A percentile compares a stretch with the other conserved stretches of the same genome.
These are phyloP conservation scores for Salvelinus alpinus DNA, from an alignment of 2,113 vertebrate species.

Conservation along the genomic window DNA sequence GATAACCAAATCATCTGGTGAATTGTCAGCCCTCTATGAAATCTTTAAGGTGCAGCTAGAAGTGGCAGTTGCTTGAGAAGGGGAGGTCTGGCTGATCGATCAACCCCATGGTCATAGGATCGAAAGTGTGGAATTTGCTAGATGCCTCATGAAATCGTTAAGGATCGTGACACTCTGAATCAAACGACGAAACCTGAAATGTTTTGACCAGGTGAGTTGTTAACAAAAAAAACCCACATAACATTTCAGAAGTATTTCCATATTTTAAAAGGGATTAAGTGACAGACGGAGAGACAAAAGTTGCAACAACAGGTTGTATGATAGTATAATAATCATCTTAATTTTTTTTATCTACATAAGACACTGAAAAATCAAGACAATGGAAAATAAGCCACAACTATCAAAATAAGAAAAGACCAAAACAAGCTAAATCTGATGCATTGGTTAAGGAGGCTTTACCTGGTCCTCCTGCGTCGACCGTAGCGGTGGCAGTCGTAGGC, in stretches of 20 bases:
- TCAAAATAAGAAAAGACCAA: neutral
- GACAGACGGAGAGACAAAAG: constrained; percentile 21
- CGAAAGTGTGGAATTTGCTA: constrained; percentile 90
- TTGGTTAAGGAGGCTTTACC: constrained; percentile 67
- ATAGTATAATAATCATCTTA: neutral
- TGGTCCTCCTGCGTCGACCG: constrained; percentile 81
- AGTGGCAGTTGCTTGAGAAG: constrained; percentile 86
- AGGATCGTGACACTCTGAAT: constrained; percentile 91
- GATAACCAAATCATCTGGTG: constrained; percentile 86
- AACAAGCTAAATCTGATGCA: neutral
- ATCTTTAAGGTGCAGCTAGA: constrained; percentile 84
- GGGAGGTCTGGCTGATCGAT: constrained; percentile 80
- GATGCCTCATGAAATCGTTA: constrained; percentile 91
- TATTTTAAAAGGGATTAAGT: constrained; percentile 22
- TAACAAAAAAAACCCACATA: constrained; percentile 78
- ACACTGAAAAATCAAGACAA: neutral
- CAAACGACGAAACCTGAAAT: constrained; percentile 96
- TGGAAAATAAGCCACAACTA: neutral
- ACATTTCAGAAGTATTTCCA: constrained; percentile 55
- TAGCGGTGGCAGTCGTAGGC: constrained; percentile 89
- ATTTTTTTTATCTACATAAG: constrained; percentile 5
- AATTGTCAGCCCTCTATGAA: constrained; percentile 87
- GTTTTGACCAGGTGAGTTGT: constrained; percentile 92
- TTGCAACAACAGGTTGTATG: constrained; percentile 10
- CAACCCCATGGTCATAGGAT: constrained; percentile 89